A percentile compares a stretch with the other conserved stretches of the same genome.
phyloP scores from a whole-genome alignment of 2,113 vertebrate species.

The Ailuropoda melanoleuca region DNA sequence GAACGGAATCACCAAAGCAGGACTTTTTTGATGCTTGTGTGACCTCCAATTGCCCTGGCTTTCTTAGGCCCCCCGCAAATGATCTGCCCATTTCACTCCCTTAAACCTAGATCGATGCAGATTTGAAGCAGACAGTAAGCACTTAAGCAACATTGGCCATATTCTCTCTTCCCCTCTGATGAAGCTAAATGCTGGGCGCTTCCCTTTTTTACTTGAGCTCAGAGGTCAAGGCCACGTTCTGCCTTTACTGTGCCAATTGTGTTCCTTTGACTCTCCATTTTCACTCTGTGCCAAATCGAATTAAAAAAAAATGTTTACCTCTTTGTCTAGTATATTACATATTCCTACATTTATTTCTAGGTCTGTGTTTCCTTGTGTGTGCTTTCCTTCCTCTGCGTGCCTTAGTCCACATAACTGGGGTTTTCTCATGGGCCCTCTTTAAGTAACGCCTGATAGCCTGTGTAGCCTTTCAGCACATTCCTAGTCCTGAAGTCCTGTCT shows the following conservation, averaged over 20 bases:
- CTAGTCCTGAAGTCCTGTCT: neutral
- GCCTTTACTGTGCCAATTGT: neutral
- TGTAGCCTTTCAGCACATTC: neutral
- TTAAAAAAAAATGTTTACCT: neutral
- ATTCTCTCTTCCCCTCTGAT: neutral
- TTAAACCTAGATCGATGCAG: neutral
- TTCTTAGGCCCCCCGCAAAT: neutral
- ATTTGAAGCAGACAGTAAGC: neutral
- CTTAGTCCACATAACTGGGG: neutral
- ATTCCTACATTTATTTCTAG: neutral
- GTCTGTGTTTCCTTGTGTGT: neutral
- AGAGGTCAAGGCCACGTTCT: neutral
- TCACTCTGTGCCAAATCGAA: neutral
- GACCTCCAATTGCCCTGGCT: neutral
- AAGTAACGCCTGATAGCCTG: neutral
- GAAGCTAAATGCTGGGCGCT: neutral
- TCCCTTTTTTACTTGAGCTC: neutral
- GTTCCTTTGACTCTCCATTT: neutral
- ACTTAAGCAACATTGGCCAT: neutral
- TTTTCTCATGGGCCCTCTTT: neutral
- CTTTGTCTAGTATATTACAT: neutral
- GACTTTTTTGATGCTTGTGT: neutral
- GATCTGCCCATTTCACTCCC: neutral
- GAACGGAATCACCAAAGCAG: neutral
- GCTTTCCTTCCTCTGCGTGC: neutral